Evolutionary conservation across 53 echinoderm and acorn worm genomes (phyloP), one percentile per base, ranked within the genome.

Genomic region (Hippasteria phrygiana): DNA sequence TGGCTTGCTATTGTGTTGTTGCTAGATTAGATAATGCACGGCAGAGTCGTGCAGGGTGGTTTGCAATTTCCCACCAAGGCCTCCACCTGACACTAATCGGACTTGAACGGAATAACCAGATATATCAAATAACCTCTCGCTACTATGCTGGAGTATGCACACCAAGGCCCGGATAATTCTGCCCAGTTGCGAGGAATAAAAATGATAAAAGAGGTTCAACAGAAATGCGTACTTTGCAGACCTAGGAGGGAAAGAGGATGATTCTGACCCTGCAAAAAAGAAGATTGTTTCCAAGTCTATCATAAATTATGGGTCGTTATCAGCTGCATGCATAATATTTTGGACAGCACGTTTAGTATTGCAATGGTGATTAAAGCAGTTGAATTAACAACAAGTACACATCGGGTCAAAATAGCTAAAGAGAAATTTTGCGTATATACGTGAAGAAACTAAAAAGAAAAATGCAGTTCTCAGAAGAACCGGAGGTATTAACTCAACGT

Each of bases 41-140:
- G 34, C 69, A 9, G 7, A 1, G 14, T 67, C 22, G 33, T 16
- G 69, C 35, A 67, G 34, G 36, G 10, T 16, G 69, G 14, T 8
- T 36, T 67, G 69, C 69, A 67, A 67, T 67, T 67, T 33, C 69
- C 69, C 34, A 12, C 18, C 69, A 67, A 67, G 69, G 69, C 69
- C 18, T 26, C 34, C 37, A 36, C 32, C 69, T 67, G 69, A 67
- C 69, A 67, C 69, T 67, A 67, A 67, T 67, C 69, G 69, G 69
- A 67, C 69, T 33, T 36, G 69, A 67, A 67, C 34, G 16, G 37
- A 20, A 36, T 67, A 13, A 36, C 69, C 69, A 67, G 64, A 67
- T 33, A 67, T 67, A 67, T 31, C 69, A 36, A 33, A 33, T 33
- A 35, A 33, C 10, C 69, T 33, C 18, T 33, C 31, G 7, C 34